phyloP scores from a whole-genome alignment of 2,888 invertebrate species.

The Melinopterus prodromus region DNA sequence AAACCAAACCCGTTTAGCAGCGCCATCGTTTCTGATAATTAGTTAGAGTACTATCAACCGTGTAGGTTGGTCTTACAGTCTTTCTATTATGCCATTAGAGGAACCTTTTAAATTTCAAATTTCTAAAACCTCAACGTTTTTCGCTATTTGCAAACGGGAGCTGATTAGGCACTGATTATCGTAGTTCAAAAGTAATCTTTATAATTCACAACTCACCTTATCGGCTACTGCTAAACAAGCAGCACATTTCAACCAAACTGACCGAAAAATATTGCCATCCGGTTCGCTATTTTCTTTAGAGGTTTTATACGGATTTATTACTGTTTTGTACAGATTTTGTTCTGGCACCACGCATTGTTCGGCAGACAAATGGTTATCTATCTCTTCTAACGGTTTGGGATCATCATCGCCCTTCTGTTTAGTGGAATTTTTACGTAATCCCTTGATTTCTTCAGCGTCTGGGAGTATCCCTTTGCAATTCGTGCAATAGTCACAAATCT shows the following conservation, averaged over 20 bases:
- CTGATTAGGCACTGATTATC: too few species aligned
- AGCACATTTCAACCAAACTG: conserved; percentile 42
- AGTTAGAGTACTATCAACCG: not conserved
- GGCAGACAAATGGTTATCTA: conserved; percentile 27
- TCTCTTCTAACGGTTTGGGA: conserved; percentile 33
- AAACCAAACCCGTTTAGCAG: not conserved
- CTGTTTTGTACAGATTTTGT: not conserved
- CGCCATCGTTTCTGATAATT: not conserved
- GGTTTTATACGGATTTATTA: conserved; percentile 37
- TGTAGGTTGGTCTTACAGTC: not conserved
- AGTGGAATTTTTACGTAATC: not conserved
- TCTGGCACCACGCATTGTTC: conserved; percentile 29
- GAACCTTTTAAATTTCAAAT: not conserved
- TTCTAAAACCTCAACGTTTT: not conserved
- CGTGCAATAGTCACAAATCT: too few species aligned
- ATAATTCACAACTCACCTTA: conserved; percentile 34
- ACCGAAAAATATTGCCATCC: conserved; percentile 29
- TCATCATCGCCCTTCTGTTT: not conserved
- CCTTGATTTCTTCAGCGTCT: not conserved
- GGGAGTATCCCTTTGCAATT: not conserved
- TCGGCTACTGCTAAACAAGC: conserved; percentile 43
- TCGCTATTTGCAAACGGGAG: too few species aligned
- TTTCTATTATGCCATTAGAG: not conserved
- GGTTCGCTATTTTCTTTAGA: not conserved
- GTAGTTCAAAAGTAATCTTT: not conserved